Conservation (phyloP, 2,797 vertebrate species). For the Lateolabrax maculatus region DNA sequence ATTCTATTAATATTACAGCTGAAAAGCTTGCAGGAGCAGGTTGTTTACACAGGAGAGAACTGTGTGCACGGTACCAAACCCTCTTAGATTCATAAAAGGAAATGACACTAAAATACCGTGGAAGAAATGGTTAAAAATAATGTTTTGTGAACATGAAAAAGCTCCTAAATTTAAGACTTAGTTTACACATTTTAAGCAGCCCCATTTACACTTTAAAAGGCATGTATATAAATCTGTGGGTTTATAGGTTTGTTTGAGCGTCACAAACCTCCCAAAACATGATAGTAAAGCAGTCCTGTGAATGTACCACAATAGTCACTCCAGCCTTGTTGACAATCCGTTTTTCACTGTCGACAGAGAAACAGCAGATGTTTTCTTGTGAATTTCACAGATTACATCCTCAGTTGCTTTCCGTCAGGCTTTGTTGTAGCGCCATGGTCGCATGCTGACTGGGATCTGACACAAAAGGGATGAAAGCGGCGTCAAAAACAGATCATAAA, state of each 20-base stretch:
- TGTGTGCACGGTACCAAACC: constrained; percentile 48
- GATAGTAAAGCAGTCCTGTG: neutral
- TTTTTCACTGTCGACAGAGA: neutral
- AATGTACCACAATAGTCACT: neutral
- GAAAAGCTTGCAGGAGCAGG: constrained; percentile 54
- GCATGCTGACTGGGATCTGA: neutral
- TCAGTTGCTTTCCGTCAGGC: neutral
- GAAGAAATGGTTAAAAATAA: constrained; percentile 12
- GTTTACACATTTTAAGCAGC: neutral
- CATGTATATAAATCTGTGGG: neutral
- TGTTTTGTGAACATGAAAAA: constrained; percentile 6
- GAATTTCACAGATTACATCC: neutral
- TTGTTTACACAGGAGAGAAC: constrained; percentile 61
- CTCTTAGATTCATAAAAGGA: constrained; percentile 28
- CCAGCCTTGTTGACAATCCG: neutral
- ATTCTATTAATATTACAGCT: constrained; percentile 69
- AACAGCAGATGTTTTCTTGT: constrained; percentile 5
- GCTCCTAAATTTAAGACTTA: neutral
- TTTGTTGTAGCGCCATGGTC: neutral
- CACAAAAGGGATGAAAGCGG: neutral
- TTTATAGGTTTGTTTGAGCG: neutral
- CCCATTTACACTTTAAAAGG: neutral
- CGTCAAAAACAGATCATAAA: neutral
- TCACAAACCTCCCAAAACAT: neutral
- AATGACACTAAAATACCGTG: constrained; percentile 1